A percentile compares a stretch with the other conserved stretches of the same genome.
These are phyloP conservation scores for Tipula lateralis DNA, from an alignment of 2,888 invertebrate species.

Conservation along the genomic window DNA sequence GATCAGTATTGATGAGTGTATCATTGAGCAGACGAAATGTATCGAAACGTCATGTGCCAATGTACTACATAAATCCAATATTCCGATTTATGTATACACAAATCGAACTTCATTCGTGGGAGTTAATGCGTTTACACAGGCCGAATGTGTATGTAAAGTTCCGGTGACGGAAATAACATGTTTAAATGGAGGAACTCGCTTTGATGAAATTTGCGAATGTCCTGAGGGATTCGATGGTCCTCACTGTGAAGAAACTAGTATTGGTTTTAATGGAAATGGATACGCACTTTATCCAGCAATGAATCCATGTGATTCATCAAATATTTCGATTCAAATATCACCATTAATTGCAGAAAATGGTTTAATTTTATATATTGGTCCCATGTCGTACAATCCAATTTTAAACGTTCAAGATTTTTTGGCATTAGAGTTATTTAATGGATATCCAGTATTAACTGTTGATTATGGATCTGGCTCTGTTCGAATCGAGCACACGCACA, in stretches of 20 bases:
- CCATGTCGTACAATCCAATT: conserved; percentile 60
- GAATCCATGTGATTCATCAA: conserved; percentile 78
- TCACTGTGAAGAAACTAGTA: conserved; percentile 81
- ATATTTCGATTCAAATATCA: conserved; percentile 74
- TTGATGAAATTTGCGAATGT: conserved; percentile 72
- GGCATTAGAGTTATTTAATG: conserved; percentile 77
- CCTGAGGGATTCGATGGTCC: conserved; percentile 75
- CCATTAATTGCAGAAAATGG: conserved; percentile 68
- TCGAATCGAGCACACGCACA: conserved; percentile 62
- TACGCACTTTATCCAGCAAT: conserved; percentile 90
- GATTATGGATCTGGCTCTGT: conserved; percentile 84
- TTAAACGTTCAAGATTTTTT: conserved; percentile 78
- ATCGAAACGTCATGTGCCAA: conserved; percentile 74
- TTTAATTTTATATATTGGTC: conserved; percentile 87
- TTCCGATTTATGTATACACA: conserved; percentile 80
- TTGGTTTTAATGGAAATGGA: conserved; percentile 85
- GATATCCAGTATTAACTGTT: conserved; percentile 75
- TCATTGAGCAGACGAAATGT: conserved; percentile 68
- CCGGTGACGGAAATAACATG: conserved; percentile 53
- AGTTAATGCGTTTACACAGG: conserved; percentile 76
- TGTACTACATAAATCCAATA: conserved; percentile 64
- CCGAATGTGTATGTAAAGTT: conserved; percentile 64
- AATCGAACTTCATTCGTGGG: conserved; percentile 94
- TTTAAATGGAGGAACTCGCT: conserved; percentile 68
- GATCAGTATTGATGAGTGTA: conserved; percentile 88